phyloP scores from a whole-genome alignment of 2,113 vertebrate genomes.

The Dicerorhinus sumatrensis region DNA sequence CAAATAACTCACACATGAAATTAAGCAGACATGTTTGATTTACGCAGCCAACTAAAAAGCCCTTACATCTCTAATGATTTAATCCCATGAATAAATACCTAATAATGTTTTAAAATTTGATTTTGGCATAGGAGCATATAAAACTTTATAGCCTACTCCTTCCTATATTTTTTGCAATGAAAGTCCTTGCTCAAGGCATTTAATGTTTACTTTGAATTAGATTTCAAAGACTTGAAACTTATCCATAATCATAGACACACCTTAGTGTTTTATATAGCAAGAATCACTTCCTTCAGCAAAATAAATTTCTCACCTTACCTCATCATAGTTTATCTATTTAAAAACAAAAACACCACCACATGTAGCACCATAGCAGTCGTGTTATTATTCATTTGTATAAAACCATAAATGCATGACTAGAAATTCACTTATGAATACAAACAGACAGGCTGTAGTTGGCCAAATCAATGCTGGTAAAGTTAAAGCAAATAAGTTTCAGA shows the following conservation, averaged over 20 bases:
- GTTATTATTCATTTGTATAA: background rate
- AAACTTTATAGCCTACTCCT: background rate
- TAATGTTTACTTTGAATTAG: constrained; percentile 11
- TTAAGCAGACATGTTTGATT: constrained; percentile 48
- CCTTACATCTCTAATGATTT: constrained; percentile 19
- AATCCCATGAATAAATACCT: constrained; percentile 38
- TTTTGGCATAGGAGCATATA: background rate
- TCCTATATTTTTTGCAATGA: background rate
- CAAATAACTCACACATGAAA: constrained; percentile 50
- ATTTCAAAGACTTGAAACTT: background rate
- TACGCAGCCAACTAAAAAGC: background rate
- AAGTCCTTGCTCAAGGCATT: background rate
- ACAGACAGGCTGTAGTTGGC: background rate
- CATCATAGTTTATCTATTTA: background rate
- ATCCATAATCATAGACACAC: background rate
- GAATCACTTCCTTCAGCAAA: background rate
- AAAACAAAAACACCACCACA: background rate
- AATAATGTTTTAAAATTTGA: constrained; percentile 58
- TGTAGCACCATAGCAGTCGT: background rate
- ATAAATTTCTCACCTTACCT: background rate
- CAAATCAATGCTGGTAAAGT: background rate
- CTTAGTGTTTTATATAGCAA: background rate
- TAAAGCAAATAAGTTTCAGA: background rate
- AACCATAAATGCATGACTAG: background rate
- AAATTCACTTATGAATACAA: background rate